These are phyloP conservation scores for Indicator indicator DNA, from an alignment of 2,113 vertebrate species.

Conservation along the genomic window DNA sequence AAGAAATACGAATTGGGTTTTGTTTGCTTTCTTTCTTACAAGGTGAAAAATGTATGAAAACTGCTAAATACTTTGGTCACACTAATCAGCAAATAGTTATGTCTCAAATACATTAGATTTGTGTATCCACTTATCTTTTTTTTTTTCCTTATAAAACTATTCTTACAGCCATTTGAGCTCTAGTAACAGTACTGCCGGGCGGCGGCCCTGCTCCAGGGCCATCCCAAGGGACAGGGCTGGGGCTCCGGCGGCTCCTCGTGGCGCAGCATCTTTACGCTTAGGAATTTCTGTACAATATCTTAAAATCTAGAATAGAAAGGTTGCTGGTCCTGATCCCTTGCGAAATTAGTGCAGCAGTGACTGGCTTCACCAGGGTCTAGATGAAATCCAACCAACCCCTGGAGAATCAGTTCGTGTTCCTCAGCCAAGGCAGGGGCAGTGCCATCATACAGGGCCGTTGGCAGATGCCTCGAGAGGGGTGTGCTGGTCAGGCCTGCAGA, in stretches of 20 bases:
- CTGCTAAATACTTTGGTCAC: conserved; percentile 88
- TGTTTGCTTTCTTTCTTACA: conserved; percentile 60
- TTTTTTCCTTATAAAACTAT: conserved; percentile 99
- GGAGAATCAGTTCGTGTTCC: conserved; percentile 76
- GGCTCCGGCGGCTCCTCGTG: conserved; percentile 88
- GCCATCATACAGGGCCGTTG: conserved; percentile 92
- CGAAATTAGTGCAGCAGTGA: conserved; percentile 83
- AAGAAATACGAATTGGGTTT: conserved; percentile 74
- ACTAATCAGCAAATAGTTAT: conserved; percentile 85
- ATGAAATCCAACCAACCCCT: conserved; percentile 63
- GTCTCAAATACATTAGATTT: conserved; percentile 88
- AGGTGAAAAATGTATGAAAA: conserved; percentile 84
- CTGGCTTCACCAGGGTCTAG: conserved; percentile 76
- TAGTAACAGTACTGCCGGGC: conserved; percentile 80
- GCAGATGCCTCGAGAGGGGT: conserved; percentile 79
- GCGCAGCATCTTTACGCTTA: conserved; percentile 88
- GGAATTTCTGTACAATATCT: conserved; percentile 91
- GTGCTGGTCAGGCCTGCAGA: conserved; percentile 82
- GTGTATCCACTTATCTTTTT: conserved; percentile 90
- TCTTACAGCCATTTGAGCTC: conserved; percentile 98
- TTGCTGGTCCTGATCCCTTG: conserved; percentile 97
- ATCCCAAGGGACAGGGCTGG: conserved; percentile 49
- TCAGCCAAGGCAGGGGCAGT: conserved; percentile 69
- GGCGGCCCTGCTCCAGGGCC: no score
- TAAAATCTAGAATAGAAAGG: conserved; percentile 87